Evolutionary conservation across 2,797 vertebrate species (phyloP).

Genomic region (Tokudaia tokunoshimensis): DNA sequence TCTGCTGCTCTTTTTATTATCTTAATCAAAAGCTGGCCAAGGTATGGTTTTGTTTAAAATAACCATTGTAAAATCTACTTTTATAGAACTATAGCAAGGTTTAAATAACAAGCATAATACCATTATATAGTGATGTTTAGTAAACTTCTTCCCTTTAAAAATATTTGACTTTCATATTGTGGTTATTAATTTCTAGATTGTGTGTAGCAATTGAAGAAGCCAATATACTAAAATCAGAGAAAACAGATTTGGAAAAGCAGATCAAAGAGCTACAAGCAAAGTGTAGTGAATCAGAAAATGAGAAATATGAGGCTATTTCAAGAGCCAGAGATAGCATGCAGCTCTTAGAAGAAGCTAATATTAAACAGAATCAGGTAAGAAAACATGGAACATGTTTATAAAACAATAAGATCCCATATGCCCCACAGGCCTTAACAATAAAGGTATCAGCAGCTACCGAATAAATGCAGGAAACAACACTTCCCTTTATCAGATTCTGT

Average conservation of each 20-base stretch:
- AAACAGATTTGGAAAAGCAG: constrained; percentile 91
- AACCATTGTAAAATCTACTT: not conserved
- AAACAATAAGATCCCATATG: not conserved
- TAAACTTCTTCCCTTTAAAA: constrained; percentile 52
- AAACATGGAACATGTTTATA: not conserved
- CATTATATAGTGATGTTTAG: not conserved
- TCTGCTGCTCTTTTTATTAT: not conserved
- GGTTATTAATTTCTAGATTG: constrained; percentile 88
- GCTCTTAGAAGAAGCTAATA: constrained; percentile 93
- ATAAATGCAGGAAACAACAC: not conserved
- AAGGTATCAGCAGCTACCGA: not conserved
- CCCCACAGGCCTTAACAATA: not conserved
- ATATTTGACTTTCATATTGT: constrained; percentile 30
- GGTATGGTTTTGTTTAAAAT: constrained; percentile 50
- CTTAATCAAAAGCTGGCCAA: constrained; percentile 28
- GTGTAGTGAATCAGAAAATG: constrained; percentile 89
- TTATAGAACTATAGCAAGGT: not conserved
- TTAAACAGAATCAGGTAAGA: constrained; percentile 95
- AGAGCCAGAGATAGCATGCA: constrained; percentile 93
- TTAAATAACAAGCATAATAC: constrained; percentile 42
- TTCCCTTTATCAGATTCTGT: not conserved
- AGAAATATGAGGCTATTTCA: constrained; percentile 92
- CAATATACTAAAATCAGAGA: constrained; percentile 90
- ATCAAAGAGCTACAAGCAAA: constrained; percentile 92
- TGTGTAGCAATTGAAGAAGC: constrained; percentile 90